These are phyloP conservation scores for Osmoderma eremita DNA, from an alignment of 2,888 invertebrate genomes.

Conservation along the genomic window DNA sequence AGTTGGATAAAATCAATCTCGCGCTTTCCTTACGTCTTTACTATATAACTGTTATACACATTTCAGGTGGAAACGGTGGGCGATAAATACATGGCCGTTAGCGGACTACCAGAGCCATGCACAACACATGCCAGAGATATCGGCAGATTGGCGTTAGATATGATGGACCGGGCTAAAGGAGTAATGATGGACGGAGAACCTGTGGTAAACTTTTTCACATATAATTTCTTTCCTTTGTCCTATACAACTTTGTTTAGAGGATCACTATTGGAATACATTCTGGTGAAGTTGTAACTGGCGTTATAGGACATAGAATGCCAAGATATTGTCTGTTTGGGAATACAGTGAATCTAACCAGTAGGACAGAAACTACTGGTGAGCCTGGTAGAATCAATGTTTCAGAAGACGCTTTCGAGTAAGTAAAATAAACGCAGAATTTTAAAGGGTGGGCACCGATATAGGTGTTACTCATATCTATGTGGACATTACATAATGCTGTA, in stretches of 20 bases:
- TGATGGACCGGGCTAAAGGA: slow-evolving; percentile 93
- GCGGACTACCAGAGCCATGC: slow-evolving; percentile 92
- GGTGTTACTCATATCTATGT: no score
- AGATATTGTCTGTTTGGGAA: slow-evolving; percentile 94
- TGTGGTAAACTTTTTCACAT: slow-evolving; percentile 72
- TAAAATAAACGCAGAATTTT: no score
- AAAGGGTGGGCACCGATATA: no score
- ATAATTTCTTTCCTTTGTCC: background rate
- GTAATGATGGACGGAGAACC: slow-evolving; percentile 88
- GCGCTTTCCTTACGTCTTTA: no score
- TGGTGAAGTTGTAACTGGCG: slow-evolving; percentile 94
- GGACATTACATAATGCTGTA: no score
- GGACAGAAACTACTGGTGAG: slow-evolving; percentile 92
- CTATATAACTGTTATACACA: background rate
- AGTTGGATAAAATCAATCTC: no score
- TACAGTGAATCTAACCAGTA: slow-evolving; percentile 92
- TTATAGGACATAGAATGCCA: slow-evolving; percentile 94
- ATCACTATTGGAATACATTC: slow-evolving; percentile 95
- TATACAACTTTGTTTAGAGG: slow-evolving; percentile 69
- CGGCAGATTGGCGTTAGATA: slow-evolving; percentile 88
- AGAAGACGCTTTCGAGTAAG: slow-evolving; percentile 89
- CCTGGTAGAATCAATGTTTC: slow-evolving; percentile 92
- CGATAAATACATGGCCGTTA: slow-evolving; percentile 98
- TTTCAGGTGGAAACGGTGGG: slow-evolving; percentile 94
- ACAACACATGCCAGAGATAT: slow-evolving; percentile 91